Percentiles rank a stretch among this genome's conserved stretches.
These are phyloP conservation scores for Zygogramma bicolorata DNA, from an alignment of 2,888 invertebrate species.

Conservation along the genomic window DNA sequence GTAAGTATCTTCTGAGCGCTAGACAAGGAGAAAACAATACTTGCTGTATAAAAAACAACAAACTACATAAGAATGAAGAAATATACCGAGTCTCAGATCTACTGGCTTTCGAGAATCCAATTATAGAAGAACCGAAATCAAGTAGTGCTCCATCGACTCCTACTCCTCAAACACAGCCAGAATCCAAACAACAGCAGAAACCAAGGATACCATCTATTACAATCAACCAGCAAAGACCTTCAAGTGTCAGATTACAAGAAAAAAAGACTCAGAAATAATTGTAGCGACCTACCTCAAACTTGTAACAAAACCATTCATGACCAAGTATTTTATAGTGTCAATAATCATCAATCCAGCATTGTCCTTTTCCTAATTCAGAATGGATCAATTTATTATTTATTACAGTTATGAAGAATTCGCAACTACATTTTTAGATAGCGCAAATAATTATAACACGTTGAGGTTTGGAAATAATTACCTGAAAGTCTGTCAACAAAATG, in stretches of 20 bases:
- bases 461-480: neutral
- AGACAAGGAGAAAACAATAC: neutral
- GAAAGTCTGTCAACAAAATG: no score
- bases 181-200: neutral
- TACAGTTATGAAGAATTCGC: neutral
- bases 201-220: neutral
- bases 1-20: neutral
- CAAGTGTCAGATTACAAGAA: conserved; percentile 1
- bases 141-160: neutral
- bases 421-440: neutral
- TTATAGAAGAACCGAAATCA: neutral
- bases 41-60: neutral
- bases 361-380: neutral
- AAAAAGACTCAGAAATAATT: neutral
- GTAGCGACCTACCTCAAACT: neutral
- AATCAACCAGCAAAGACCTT: neutral
- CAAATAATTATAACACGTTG: conserved; percentile 7
- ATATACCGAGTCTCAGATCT: neutral
- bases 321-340: neutral
- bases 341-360: no score
- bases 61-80: neutral
- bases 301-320: neutral
- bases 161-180: neutral
- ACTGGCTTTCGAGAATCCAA: neutral
- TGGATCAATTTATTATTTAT: conserved; percentile 2